Percentiles rank a stretch among this genome's conserved stretches.
phyloP scores from a whole-genome alignment of 2,113 vertebrate genomes.

The Conger conger region DNA sequence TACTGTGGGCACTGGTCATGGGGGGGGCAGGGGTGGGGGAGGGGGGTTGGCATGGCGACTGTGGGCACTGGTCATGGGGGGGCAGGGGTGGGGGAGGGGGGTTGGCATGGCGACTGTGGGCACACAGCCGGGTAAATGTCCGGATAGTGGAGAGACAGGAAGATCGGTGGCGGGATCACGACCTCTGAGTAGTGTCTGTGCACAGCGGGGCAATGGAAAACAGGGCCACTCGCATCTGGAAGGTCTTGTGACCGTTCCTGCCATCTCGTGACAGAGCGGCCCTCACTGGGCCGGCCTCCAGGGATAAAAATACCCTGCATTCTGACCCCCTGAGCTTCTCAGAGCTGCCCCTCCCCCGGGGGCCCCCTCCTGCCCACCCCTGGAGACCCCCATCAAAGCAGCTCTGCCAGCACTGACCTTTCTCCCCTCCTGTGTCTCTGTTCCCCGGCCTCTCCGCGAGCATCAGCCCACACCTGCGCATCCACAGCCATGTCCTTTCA shows the following conservation, averaged over 20 bases:
- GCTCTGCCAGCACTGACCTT: conserved; percentile 15
- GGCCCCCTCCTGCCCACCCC: not conserved
- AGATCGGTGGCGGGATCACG: not conserved
- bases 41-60: too few species aligned
- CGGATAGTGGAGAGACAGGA: not conserved
- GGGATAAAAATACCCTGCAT: conserved; percentile 5
- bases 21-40: too few species aligned
- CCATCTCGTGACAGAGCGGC: not conserved
- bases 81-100: too few species aligned
- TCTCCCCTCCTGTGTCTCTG: not conserved
- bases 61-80: too few species aligned
- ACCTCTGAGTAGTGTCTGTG: not conserved
- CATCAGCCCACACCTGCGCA: too few species aligned
- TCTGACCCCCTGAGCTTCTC: not conserved
- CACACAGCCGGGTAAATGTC: too few species aligned
- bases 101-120: not conserved
- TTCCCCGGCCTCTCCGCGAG: not conserved
- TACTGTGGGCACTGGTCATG: too few species aligned
- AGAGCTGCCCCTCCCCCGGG: not conserved
- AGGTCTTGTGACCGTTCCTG: conserved; percentile 4
- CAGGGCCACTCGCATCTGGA: not conserved
- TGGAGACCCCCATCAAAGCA: not conserved
- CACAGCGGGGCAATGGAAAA: not conserved
- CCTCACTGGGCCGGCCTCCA: conserved; percentile 6
- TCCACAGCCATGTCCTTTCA: too few species aligned